Percentiles rank a stretch among this genome's conserved stretches.
Conservation (phyloP, 1,140 invertebrate species). For the Drosophila elegans region DNA sequence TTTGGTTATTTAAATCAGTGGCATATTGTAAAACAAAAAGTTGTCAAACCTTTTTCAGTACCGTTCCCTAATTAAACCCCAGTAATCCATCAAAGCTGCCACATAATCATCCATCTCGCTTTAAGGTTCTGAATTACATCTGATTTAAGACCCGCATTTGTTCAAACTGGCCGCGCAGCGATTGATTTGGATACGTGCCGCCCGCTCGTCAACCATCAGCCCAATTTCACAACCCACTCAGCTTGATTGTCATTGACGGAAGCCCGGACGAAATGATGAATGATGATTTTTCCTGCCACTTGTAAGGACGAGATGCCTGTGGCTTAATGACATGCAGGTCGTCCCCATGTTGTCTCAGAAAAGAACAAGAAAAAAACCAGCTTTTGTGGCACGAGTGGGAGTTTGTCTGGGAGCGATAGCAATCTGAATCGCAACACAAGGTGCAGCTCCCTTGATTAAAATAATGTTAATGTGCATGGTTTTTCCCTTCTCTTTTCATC, state of each 20-base stretch:
- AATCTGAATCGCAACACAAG: conserved; percentile 55
- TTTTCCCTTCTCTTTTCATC: conserved; percentile 23
- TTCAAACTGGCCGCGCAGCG: conserved; percentile 12
- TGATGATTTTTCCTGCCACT: conserved; percentile 53
- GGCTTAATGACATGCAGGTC: conserved; percentile 72
- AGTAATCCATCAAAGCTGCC: conserved; percentile 20
- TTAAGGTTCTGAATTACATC: conserved; percentile 13
- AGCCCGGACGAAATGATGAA: conserved; percentile 54
- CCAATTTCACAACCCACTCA: conserved; percentile 25
- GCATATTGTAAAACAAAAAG: neutral
- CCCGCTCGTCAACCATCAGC: conserved; percentile 10
- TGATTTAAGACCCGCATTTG: conserved; percentile 35
- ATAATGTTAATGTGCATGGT: conserved; percentile 57
- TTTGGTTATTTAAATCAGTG: neutral
- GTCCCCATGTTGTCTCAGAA: conserved; percentile 45
- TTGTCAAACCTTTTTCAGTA: neutral
- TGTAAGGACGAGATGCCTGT: neutral
- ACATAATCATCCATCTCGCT: conserved; percentile 11
- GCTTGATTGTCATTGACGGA: conserved; percentile 37
- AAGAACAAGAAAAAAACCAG: conserved; percentile 12
- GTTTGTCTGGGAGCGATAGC: conserved; percentile 30
- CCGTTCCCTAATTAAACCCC: conserved; percentile 11
- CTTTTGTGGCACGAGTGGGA: conserved; percentile 17
- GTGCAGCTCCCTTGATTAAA: conserved; percentile 67
- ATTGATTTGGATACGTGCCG: conserved; percentile 35